Evolutionary conservation across 23 tunicate genomes (phyloP).

Genomic region (Styela clava): DNA sequence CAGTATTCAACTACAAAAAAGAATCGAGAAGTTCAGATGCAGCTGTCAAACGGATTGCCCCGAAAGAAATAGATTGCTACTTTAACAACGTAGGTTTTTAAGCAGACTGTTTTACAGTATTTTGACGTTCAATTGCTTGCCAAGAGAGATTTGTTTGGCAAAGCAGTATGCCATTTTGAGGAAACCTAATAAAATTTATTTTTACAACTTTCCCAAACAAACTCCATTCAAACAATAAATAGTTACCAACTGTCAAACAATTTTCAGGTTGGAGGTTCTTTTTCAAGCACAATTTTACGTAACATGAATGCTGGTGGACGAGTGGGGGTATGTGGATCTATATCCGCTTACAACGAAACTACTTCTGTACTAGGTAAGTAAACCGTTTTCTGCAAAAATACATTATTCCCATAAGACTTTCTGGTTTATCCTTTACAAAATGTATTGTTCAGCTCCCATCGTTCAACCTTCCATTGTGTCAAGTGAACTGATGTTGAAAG

Average conservation of each 20-base stretch:
- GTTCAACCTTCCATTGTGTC: background rate
- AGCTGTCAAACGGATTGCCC: background rate
- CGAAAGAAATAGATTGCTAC: constrained; percentile 31
- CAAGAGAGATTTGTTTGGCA: too few relatives aligned
- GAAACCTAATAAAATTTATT: too few relatives aligned
- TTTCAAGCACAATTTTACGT: constrained; percentile 33
- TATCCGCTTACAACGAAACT: constrained; percentile 25
- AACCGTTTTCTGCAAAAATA: too few relatives aligned
- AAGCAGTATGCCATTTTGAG: too few relatives aligned
- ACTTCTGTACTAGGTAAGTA: too few relatives aligned
- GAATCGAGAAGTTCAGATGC: background rate
- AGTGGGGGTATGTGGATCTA: constrained; percentile 53
- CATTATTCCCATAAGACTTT: too few relatives aligned
- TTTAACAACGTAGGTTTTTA: constrained; percentile 18
- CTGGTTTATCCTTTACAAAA: too few relatives aligned
- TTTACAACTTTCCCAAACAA: too few relatives aligned
- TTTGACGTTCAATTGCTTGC: too few relatives aligned
- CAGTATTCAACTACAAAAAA: constrained; percentile 32
- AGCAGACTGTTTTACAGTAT: too few relatives aligned
- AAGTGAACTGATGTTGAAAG: background rate
- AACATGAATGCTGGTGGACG: constrained; percentile 49
- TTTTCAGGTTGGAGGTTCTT: constrained; percentile 69
- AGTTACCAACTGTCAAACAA: too few relatives aligned
- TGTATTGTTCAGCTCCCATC: background rate
- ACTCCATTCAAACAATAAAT: too few relatives aligned